phyloP scores from a whole-genome alignment of 2,888 invertebrate genomes.

The Helobdella robusta region DNA sequence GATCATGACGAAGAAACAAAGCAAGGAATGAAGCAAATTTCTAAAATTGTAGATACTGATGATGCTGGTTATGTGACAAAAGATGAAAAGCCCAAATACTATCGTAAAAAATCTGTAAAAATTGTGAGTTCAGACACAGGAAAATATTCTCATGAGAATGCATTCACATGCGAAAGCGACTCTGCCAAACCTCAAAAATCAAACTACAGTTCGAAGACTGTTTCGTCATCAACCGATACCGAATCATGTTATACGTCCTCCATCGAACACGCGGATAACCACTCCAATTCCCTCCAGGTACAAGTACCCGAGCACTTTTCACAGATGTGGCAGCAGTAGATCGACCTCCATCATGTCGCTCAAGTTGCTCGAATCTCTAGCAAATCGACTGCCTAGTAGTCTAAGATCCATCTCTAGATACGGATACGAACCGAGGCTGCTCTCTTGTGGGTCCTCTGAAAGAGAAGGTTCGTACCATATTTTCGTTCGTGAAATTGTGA shows the following conservation, averaged over 20 bases:
- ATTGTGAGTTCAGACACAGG: neutral
- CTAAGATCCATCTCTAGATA: slow-evolving; percentile 1
- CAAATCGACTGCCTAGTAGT: slow-evolving; percentile 1
- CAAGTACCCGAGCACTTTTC: slow-evolving; percentile 6
- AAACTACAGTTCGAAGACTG: neutral
- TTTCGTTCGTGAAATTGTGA: no score
- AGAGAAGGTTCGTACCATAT: no score
- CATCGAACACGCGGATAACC: no score
- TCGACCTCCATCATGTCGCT: slow-evolving; percentile 11
- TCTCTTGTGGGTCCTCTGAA: slow-evolving; percentile 7
- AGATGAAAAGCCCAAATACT: neutral
- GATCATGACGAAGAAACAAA: no score
- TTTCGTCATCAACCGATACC: neutral
- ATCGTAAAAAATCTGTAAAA: neutral
- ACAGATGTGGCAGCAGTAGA: slow-evolving; percentile 7
- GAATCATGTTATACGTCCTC: slow-evolving; percentile 3
- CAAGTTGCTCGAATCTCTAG: slow-evolving; percentile 10
- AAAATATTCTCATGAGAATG: neutral
- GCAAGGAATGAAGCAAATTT: no score
- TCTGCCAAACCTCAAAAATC: no score
- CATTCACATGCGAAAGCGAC: no score
- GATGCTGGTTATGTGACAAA: neutral
- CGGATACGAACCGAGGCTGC: slow-evolving; percentile 2
- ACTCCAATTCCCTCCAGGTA: no score
- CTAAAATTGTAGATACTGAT: neutral